Evolutionary conservation across 2,797 vertebrate species (phyloP), one percentile per base, ranked within the genome.

Genomic region (Pagetopsis macropterus): DNA sequence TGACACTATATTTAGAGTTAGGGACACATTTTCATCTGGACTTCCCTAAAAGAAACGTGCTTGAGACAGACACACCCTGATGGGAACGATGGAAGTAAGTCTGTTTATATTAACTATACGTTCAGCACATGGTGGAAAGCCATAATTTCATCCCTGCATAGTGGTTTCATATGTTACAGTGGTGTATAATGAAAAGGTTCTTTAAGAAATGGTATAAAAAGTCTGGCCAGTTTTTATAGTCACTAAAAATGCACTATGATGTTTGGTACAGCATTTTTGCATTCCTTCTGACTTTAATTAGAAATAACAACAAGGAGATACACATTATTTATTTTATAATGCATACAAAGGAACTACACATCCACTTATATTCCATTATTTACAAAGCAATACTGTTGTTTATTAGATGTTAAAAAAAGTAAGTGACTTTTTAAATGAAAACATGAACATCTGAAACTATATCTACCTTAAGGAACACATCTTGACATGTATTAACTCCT

Each of bases 61-160:
- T 16, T n/a, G 70, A 64, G 84, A 82, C 85, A 64, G 84, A 82
- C 85, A 84, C 85, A 81, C 83, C 79, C 83, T 79, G 50, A 81
- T 70, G 76, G 71, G 48, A 61, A 72, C 64, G 60, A 82, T 76
- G 68, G 80, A 83, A 64, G 61, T 59, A 68, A 43, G 68, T 69
- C 69, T 89, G 61, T 75, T 76, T 77, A 66, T 79, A 87, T 88
- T 88, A 86, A 82, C 63, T 79, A 40, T 12, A 66, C 33, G 60
- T 70, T 80, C 50, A 58, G 72, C 66, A 72, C 55, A 81, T 67
- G 59, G 59, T 66, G 51, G 59, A 62, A 76, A 65, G 66, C 79
- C 79, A 84, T 88, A 79, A 90, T 88, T 88, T 84, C 27, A 89
- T 65, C 78, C 84, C 11, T 80, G 51, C 46, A 1, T 50, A 16